phyloP scores from a whole-genome alignment of 2,797 vertebrate species.

The Amblyopsis hoosieri region DNA sequence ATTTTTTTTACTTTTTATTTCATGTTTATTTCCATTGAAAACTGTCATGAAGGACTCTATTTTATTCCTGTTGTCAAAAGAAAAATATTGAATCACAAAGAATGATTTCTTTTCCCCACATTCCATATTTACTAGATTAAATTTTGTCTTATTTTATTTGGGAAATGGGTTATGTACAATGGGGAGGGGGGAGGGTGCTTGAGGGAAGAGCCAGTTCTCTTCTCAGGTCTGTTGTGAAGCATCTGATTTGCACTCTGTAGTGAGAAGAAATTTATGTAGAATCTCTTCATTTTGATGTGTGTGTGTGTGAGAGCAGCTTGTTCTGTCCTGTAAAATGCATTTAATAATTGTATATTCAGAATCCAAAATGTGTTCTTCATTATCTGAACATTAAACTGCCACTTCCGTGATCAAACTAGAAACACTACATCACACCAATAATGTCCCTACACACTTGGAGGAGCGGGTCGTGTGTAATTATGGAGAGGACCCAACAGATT shows the following conservation, averaged over 20 bases:
- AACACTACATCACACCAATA: slow-evolving; percentile 88
- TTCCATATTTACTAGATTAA: slow-evolving; percentile 87
- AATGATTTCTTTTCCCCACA: slow-evolving; percentile 85
- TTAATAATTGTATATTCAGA: slow-evolving; percentile 92
- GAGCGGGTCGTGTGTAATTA: slow-evolving; percentile 67
- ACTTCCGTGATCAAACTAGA: slow-evolving; percentile 80
- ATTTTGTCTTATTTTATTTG: slow-evolving; percentile 81
- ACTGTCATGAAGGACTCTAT: slow-evolving; percentile 94
- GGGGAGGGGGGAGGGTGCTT: slow-evolving; percentile 72
- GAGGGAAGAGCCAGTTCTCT: slow-evolving; percentile 70
- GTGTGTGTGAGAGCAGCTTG: slow-evolving; percentile 89
- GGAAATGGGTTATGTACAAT: slow-evolving; percentile 88
- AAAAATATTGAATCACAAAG: slow-evolving; percentile 83
- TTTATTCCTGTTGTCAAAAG: slow-evolving; percentile 85
- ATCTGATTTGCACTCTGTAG: slow-evolving; percentile 99
- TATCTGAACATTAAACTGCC: slow-evolving; percentile 86
- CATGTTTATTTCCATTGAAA: slow-evolving; percentile 62
- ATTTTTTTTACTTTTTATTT: slow-evolving; percentile 41
- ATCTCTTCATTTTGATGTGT: slow-evolving; percentile 84
- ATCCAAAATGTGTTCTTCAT: slow-evolving; percentile 76
- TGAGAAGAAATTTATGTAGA: slow-evolving; percentile 92
- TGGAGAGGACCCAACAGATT: slow-evolving; percentile 48
- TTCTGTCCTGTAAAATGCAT: slow-evolving; percentile 92
- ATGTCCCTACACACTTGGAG: slow-evolving; percentile 67
- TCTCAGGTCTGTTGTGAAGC: slow-evolving; percentile 88